Conservation (phyloP, 1,140 invertebrate species). For the Orchesella cincta region DNA sequence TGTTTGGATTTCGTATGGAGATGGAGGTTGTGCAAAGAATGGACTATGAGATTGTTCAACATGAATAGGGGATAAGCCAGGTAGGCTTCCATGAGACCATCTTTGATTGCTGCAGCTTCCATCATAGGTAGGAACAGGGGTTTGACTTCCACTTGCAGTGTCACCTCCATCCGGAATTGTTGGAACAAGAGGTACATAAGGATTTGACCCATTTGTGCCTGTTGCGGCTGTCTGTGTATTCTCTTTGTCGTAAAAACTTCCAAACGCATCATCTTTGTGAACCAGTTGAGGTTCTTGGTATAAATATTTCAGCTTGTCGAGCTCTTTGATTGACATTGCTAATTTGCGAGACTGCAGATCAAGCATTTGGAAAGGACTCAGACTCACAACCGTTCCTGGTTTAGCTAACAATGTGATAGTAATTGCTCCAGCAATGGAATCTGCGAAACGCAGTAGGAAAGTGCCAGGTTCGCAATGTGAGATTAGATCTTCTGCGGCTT, state of each 20-base stretch:
- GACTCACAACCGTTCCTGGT: not conserved
- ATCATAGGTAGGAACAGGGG: not conserved
- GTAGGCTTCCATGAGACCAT: not conserved
- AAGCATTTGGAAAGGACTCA: constrained; percentile 18
- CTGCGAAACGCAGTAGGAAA: constrained; percentile 4
- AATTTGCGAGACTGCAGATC: not conserved
- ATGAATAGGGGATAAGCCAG: not conserved
- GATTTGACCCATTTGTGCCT: not conserved
- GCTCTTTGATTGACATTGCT: constrained; percentile 7
- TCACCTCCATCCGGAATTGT: constrained; percentile 16
- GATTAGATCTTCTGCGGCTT: not conserved
- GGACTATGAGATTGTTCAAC: not conserved
- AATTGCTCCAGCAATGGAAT: constrained; percentile 9
- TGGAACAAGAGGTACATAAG: not conserved
- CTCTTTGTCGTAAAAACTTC: not conserved
- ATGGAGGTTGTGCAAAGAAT: not conserved
- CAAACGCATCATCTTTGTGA: constrained; percentile 21
- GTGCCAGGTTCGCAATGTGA: not conserved
- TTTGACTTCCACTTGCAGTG: not conserved
- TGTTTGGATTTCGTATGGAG: too few relatives aligned
- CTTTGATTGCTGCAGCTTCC: not conserved
- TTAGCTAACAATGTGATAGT: not conserved
- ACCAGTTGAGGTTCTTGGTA: not conserved
- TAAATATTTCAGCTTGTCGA: constrained; percentile 15
- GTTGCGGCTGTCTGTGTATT: not conserved